A percentile compares a stretch with the other conserved stretches of the same genome.
Conservation (phyloP, 2,888 invertebrate species). For the Dendrolimus pini region DNA sequence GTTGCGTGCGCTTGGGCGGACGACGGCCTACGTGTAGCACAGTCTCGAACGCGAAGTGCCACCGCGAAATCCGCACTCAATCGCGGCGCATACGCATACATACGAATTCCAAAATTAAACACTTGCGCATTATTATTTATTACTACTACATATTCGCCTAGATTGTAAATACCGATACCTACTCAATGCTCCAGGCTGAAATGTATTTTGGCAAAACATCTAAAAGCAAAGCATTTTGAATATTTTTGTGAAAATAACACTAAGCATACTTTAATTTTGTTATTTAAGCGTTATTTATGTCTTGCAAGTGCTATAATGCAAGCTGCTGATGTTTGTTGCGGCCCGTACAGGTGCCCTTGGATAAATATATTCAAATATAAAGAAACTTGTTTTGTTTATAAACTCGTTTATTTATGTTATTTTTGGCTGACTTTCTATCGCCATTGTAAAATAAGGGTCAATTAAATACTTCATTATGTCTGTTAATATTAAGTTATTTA, state of each 20-base stretch:
- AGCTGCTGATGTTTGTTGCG: too few relatives aligned
- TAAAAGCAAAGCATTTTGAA: constrained; percentile 9
- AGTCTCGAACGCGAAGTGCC: constrained; percentile 16
- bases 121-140: constrained; percentile 61
- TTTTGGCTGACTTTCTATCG: background rate
- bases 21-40: constrained; percentile 19
- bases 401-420: background rate
- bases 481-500: too few relatives aligned
- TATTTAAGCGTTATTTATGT: background rate
- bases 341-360: background rate
- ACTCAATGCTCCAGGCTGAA: constrained; percentile 28
- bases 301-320: background rate
- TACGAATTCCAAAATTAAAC: constrained; percentile 34
- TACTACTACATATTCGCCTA: constrained; percentile 48
- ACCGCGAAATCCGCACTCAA: constrained; percentile 32
- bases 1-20: constrained; percentile 16
- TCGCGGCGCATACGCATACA: constrained; percentile 23
- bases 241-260: background rate
- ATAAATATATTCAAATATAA: background rate
- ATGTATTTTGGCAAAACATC: constrained; percentile 48
- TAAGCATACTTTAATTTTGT: background rate
- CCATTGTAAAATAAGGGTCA: background rate
- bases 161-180: constrained; percentile 47
- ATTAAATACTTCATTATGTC: background rate
- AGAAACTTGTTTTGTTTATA: background rate